A percentile compares a stretch with the other conserved stretches of the same genome.
Evolutionary conservation across 2,113 vertebrate species (phyloP).

Genomic region (Choloepus hoffmanni): DNA sequence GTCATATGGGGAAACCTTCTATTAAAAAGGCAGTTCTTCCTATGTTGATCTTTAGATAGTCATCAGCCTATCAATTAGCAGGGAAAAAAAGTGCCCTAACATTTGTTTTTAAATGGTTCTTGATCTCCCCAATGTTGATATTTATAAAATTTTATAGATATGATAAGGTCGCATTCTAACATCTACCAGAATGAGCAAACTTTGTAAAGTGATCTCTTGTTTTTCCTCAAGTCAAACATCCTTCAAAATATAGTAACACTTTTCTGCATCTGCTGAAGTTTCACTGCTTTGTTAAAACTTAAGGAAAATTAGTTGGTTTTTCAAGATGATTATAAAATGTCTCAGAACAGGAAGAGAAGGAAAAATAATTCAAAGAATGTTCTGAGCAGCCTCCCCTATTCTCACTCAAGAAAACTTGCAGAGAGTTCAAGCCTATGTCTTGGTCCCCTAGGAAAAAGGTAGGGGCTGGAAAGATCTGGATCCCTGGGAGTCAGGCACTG

Average conservation of each 20-base stretch:
- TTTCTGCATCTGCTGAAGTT: not conserved
- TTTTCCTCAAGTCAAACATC: not conserved
- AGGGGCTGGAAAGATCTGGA: not conserved
- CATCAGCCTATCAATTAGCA: not conserved
- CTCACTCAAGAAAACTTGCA: not conserved
- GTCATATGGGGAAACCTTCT: not conserved
- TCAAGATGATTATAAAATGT: not conserved
- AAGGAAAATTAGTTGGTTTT: not conserved
- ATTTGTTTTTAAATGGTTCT: not conserved
- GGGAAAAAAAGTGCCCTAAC: not conserved
- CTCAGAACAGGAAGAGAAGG: not conserved
- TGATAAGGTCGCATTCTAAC: not conserved
- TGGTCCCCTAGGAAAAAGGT: not conserved
- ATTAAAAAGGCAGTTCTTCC: not conserved
- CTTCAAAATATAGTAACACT: not conserved
- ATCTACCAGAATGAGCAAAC: not conserved
- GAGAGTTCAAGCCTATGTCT: not conserved
- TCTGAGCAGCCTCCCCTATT: not conserved
- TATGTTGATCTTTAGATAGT: slow-evolving; percentile 17
- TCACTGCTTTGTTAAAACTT: not conserved
- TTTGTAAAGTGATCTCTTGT: not conserved
- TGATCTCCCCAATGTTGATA: not conserved
- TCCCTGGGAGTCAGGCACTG: not conserved
- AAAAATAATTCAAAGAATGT: not conserved
- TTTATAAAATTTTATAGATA: not conserved